A percentile compares a stretch with the other conserved stretches of the same genome.
Evolutionary conservation across 2,797 vertebrate species (phyloP).

Genomic region (Nothura maculosa): DNA sequence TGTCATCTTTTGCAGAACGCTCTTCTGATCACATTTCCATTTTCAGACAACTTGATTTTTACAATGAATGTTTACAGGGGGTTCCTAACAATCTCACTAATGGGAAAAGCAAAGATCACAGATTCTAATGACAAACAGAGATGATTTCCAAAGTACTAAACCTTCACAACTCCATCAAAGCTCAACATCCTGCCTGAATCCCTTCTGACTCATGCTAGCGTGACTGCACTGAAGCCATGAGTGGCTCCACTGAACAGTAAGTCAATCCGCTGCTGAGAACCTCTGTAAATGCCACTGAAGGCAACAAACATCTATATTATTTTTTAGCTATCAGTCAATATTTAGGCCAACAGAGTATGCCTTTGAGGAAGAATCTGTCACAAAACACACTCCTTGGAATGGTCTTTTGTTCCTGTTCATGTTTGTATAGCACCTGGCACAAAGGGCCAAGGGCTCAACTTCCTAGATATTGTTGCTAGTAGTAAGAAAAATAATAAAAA

Average conservation of each 20-base stretch:
- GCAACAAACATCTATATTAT: background rate
- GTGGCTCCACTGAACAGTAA: background rate
- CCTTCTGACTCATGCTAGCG: background rate
- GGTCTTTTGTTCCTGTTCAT: background rate
- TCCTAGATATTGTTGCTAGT: background rate
- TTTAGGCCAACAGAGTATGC: background rate
- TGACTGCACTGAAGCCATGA: background rate
- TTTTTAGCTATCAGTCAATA: background rate
- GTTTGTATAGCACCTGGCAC: background rate
- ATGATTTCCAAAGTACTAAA: conserved; percentile 22
- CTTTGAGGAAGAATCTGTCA: background rate
- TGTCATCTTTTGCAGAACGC: conserved; percentile 5
- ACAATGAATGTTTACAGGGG: conserved; percentile 52
- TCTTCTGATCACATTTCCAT: conserved; percentile 37
- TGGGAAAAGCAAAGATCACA: background rate
- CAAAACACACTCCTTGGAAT: background rate
- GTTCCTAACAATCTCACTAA: background rate
- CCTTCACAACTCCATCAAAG: conserved; percentile 9
- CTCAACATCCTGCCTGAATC: background rate
- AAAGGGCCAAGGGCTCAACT: background rate
- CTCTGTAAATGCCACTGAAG: background rate
- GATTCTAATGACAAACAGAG: conserved; percentile 6
- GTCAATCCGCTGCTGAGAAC: background rate
- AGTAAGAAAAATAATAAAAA: background rate
- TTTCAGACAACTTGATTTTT: conserved; percentile 45